phyloP scores from a whole-genome alignment of 2,888 invertebrate species.

The Amphipyra berbera region DNA sequence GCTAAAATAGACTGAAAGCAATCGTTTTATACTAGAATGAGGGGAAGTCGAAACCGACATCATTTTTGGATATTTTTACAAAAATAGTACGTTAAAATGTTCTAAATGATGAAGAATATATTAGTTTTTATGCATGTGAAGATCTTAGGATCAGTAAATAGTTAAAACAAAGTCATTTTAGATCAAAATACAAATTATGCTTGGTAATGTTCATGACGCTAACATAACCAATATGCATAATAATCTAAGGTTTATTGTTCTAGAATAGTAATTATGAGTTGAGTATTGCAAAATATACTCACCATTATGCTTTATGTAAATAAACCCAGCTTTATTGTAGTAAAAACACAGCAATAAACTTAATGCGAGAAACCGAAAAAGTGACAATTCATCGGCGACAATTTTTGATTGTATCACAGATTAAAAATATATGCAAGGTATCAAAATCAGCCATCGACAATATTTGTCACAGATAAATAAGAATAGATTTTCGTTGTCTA shows the following conservation, averaged over 20 bases:
- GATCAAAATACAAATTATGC: slow-evolving; percentile 65
- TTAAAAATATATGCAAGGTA: slow-evolving; percentile 26
- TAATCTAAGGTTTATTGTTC: not conserved
- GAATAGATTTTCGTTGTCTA: no score
- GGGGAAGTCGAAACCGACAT: not conserved
- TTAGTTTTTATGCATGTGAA: not conserved
- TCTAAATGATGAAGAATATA: not conserved
- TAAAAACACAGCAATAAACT: slow-evolving; percentile 58
- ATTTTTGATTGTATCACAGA: slow-evolving; percentile 36
- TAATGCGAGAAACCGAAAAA: slow-evolving; percentile 74
- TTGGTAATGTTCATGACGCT: slow-evolving; percentile 75
- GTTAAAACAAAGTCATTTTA: slow-evolving; percentile 10
- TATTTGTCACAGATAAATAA: no score
- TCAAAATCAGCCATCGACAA: not conserved
- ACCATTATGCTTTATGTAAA: slow-evolving; percentile 72
- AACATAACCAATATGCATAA: slow-evolving; percentile 63
- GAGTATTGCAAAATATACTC: slow-evolving; percentile 47
- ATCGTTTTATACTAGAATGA: slow-evolving; percentile 1
- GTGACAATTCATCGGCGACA: slow-evolving; percentile 83
- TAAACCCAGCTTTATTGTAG: slow-evolving; percentile 50
- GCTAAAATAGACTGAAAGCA: slow-evolving; percentile 92
- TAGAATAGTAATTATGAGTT: not conserved
- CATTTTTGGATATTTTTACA: not conserved
- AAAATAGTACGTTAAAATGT: not conserved
- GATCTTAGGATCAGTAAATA: not conserved